Percentiles rank a stretch among this genome's conserved stretches.
Conservation (phyloP, 2,113 vertebrate genomes). For the Erythrolamprus reginae region DNA sequence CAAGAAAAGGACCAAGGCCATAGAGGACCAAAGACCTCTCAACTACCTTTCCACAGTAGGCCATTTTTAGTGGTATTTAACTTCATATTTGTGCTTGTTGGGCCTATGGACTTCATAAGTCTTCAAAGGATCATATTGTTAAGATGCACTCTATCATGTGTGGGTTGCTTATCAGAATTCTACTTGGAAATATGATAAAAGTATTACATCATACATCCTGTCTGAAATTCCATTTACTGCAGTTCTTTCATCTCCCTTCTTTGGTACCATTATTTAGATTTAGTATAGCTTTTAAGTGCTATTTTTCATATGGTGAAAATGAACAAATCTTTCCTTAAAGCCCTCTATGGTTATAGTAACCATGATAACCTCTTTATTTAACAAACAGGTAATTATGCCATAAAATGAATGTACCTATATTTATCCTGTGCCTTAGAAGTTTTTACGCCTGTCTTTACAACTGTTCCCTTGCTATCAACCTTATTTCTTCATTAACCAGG, state of each 20-base stretch:
- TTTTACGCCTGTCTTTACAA: slow-evolving; percentile 13
- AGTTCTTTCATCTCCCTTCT: neutral
- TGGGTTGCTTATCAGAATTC: neutral
- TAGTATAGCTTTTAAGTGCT: neutral
- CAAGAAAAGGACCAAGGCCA: neutral
- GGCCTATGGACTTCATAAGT: neutral
- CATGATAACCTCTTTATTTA: slow-evolving; percentile 7
- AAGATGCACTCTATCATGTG: slow-evolving; percentile 20
- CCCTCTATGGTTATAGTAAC: neutral
- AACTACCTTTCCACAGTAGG: slow-evolving; percentile 21
- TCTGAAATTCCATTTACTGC: neutral
- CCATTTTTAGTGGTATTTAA: slow-evolving; percentile 34
- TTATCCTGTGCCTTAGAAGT: slow-evolving; percentile 41
- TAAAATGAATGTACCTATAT: slow-evolving; percentile 41
- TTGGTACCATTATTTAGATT: slow-evolving; percentile 8
- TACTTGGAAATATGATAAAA: slow-evolving; percentile 21
- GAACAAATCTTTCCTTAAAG: slow-evolving; percentile 2
- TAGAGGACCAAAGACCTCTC: neutral
- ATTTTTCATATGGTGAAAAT: neutral
- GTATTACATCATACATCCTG: fast-evolving
- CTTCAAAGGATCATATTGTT: neutral
- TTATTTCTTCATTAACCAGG: neutral
- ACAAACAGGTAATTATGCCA: slow-evolving; percentile 30
- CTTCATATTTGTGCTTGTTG: slow-evolving; percentile 43
- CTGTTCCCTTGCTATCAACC: neutral